These are phyloP conservation scores for Syngnathus rostellatus DNA, from an alignment of 2,797 vertebrate genomes.

Conservation along the genomic window DNA sequence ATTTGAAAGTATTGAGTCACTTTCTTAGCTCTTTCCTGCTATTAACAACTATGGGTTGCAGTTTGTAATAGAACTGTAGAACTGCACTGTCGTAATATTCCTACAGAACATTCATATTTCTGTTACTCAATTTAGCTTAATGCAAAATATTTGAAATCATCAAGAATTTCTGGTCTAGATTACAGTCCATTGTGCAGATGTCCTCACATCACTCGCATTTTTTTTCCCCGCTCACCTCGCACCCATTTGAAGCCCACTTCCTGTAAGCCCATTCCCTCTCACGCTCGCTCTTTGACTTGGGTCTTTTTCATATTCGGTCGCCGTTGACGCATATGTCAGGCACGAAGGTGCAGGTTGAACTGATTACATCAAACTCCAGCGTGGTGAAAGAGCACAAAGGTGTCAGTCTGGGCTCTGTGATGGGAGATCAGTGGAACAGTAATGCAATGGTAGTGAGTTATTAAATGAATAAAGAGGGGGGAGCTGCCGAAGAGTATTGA, in stretches of 20 bases:
- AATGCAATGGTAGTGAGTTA: constrained; percentile 77
- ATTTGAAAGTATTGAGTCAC: too few relatives aligned
- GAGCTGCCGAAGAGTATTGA: constrained; percentile 77
- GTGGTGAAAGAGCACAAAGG: constrained; percentile 71
- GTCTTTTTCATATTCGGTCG: constrained; percentile 61
- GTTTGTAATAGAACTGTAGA: too few relatives aligned
- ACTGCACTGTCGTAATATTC: too few relatives aligned
- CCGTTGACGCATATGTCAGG: constrained; percentile 69
- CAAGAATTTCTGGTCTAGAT: not conserved
- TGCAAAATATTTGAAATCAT: too few relatives aligned
- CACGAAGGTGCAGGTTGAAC: constrained; percentile 67
- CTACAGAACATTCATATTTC: too few relatives aligned
- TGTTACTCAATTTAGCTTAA: too few relatives aligned
- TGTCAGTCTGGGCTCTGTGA: constrained; percentile 71
- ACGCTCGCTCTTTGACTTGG: constrained; percentile 56
- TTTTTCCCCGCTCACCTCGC: not conserved
- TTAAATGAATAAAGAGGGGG: constrained; percentile 78
- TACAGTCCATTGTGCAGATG: not conserved
- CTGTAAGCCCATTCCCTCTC: constrained; percentile 20
- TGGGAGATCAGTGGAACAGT: constrained; percentile 74
- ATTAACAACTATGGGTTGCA: too few relatives aligned
- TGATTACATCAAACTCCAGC: constrained; percentile 74
- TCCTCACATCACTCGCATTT: not conserved
- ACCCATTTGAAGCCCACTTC: constrained; percentile 8
- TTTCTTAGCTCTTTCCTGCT: too few relatives aligned